Evolutionary conservation across 1,140 invertebrate species (phyloP), one percentile per base, ranked within the genome.

Genomic region (Aphis craccivora): DNA sequence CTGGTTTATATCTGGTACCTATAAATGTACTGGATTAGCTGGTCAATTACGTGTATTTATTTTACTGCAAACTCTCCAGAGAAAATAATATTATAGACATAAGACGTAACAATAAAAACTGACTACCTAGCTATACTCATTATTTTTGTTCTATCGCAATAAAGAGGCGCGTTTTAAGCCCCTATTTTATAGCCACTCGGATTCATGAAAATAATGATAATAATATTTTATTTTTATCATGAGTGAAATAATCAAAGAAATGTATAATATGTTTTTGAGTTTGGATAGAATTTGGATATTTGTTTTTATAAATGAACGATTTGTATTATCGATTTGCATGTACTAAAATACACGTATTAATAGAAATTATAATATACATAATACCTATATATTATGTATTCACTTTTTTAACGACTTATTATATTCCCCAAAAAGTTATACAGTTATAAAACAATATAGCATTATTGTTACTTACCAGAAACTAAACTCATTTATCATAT

Each of bases 401-500:
- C 4, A 76, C 60, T 76, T 76, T 76, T 76, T 18, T 5, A 76
- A 0, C 60, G n/a, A 14, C n/a, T 76, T n/a, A 76, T n/a, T 76
- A 76, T 18, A 35, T 14, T 67, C 5, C 14, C 11, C 14, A 76
- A 76, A 76, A 76, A 18, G 60, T 76, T 76, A 76, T 18, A 14
- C 60, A n/a, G 9, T 76, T 76, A 76, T n/a, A n/a, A 20, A n/a
- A n/a, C 30, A 76, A 18, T 76, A 76, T n/a, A 76, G n/a, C 30
- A 76, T n/a, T 20, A 76, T 76, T 76, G 30, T 76, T 35, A n/a
- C n/a, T 76, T 18, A 76, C 30, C 30, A 76, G 60, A 76, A 76
- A 76, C 60, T n/a, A 76, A 76, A 76, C 60, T n/a, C 60, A 35
- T 76, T n/a, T n/a, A 76, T 76, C 60, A 76, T 76, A 76, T 76